Percentiles rank a stretch among this genome's conserved stretches.
phyloP scores from a whole-genome alignment of 2,113 vertebrate genomes.

The Myodes glareolus region DNA sequence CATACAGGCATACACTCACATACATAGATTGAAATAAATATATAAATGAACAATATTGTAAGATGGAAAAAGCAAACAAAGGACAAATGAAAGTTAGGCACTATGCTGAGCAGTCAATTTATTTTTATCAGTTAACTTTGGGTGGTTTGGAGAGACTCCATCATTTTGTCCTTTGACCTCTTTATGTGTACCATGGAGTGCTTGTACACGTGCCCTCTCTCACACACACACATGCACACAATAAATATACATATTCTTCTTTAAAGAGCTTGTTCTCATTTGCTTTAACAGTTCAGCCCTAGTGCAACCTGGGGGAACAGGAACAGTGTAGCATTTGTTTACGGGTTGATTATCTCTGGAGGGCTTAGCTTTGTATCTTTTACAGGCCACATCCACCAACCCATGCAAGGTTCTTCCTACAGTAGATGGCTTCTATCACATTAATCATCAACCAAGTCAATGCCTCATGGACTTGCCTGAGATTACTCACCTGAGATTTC shows the following conservation, averaged over 20 bases:
- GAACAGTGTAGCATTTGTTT: background rate
- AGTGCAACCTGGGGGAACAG: background rate
- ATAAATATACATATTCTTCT: background rate
- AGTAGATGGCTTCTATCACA: no score
- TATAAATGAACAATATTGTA: background rate
- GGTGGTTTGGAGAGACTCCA: background rate
- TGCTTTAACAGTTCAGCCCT: background rate
- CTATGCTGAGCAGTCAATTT: background rate
- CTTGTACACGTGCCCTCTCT: accelerated
- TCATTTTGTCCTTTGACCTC: no score
- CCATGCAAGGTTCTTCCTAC: no score
- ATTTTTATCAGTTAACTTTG: background rate
- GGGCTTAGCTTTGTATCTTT: background rate
- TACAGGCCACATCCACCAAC: no score
- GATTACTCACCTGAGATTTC: background rate
- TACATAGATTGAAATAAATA: background rate
- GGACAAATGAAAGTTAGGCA: background rate
- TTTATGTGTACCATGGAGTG: background rate
- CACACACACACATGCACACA: background rate
- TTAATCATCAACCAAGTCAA: background rate
- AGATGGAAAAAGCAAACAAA: background rate
- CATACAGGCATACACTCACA: background rate
- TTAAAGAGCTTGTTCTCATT: background rate
- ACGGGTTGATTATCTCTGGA: background rate
- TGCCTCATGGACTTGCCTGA: background rate